Percentiles rank a stretch among this genome's conserved stretches.
phyloP scores from a whole-genome alignment of 2,113 vertebrate species.

The Equus przewalskii region DNA sequence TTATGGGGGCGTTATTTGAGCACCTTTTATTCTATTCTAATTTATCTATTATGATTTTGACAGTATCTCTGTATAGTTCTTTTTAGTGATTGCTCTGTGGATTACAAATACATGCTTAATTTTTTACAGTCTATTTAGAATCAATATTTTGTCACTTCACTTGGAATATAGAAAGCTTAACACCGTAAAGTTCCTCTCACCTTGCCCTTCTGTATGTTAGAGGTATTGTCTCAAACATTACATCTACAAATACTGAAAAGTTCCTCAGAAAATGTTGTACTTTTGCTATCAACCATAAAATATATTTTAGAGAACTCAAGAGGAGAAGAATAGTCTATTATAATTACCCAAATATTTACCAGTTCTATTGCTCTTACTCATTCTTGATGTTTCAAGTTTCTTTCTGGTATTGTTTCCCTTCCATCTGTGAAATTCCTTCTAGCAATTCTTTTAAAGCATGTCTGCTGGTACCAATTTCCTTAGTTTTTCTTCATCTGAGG shows the following conservation, averaged over 20 bases:
- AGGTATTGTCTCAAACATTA: neutral
- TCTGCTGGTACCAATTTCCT: neutral
- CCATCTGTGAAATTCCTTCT: neutral
- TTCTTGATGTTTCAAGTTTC: neutral
- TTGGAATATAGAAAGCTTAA: neutral
- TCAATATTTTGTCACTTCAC: neutral
- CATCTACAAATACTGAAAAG: neutral
- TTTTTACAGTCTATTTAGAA: neutral
- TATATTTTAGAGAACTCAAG: neutral
- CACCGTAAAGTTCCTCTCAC: neutral
- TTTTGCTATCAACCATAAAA: constrained; percentile 2
- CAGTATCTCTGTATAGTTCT: neutral
- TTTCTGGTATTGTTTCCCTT: neutral
- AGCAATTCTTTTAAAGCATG: neutral
- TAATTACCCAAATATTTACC: neutral
- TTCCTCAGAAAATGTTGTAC: neutral
- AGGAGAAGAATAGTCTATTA: neutral
- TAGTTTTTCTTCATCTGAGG: neutral
- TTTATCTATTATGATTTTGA: neutral
- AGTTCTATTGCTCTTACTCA: neutral
- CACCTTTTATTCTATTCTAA: neutral
- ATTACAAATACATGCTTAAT: neutral
- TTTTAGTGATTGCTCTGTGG: neutral
- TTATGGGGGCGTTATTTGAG: neutral
- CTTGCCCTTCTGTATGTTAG: neutral